Base-by-base conservation (phyloP, 2,797 vertebrate genomes). In the Pseudomugil gertrudae region DNA sequence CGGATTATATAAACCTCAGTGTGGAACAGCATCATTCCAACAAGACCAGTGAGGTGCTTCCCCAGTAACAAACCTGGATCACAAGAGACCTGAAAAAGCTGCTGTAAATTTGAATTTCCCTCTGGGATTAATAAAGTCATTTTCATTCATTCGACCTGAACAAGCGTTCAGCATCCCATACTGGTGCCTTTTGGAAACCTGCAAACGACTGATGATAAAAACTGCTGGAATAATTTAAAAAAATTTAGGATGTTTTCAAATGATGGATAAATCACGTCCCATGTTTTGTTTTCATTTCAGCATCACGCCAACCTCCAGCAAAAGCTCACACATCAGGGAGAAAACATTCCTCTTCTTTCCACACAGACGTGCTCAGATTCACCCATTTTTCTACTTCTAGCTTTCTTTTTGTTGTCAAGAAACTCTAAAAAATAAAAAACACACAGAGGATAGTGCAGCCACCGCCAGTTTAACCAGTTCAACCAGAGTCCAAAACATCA, bases 401-500 rank as follows among this genome's bases (percentile, higher is more conserved):
- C 43, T 45, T 74, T 47, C 57, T 1, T 24, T 73, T 53, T 63
- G 17, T 26, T n/a, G 0, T 40, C 65, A 36, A 45, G 11, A 47
- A 48, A 47, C 29, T 57, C 55, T 57, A 19, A 45, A 50, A 48
- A 26, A 36, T 57, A 30, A 30, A 57, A 30, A 57, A 60, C 29
- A 15, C n/a, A 43, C 57, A 40, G 45, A 57, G 60, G 62, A 45
- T 38, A 30, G 29, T 23, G 50, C 21, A 47, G 65, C 48, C 59
- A 60, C 27, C 36, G 23, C 77, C 75, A 63, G 50, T 71, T 63
- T 11, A 2, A 66, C 5, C 5, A 6, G 77, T 79, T 89, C 84
- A 87, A 23, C 52, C 57, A 56, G 74, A 80, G 85, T 78, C 69
- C 66, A 76, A 29, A 43, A 13, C 48, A 60, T 84, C 82, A 82